Percentiles rank a stretch among this genome's conserved stretches.
Conservation (phyloP, 2,113 vertebrate species). For the Pyxicephalus adspersus region DNA sequence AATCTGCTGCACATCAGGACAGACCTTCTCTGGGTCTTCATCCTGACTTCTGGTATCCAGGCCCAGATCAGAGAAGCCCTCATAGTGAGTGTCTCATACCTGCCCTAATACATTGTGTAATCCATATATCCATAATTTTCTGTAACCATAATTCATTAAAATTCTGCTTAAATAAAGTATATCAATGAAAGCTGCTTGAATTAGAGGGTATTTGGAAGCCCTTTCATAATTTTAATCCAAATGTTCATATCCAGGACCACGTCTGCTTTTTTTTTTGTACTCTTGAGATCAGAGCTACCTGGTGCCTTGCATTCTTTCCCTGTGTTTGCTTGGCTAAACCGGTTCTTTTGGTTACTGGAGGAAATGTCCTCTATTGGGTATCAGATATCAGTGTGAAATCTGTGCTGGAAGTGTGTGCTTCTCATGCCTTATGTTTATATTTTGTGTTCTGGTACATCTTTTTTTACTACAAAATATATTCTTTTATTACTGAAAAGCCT, state of each 20-base stretch:
- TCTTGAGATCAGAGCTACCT: neutral
- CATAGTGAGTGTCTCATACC: conserved; percentile 9
- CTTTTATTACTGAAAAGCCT: no score
- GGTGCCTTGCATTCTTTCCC: neutral
- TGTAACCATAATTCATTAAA: no score
- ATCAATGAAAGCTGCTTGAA: no score
- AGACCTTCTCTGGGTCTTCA: neutral
- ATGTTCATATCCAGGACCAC: neutral
- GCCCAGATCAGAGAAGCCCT: neutral
- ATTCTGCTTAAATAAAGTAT: neutral
- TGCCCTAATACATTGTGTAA: no score
- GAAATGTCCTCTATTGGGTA: conserved; percentile 4
- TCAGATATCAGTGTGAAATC: conserved; percentile 39
- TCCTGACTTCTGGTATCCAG: conserved; percentile 37
- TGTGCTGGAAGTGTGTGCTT: conserved; percentile 14
- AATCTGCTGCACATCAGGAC: neutral
- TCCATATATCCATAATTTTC: neutral
- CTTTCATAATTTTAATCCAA: neutral
- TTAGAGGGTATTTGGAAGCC: neutral
- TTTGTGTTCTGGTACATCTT: neutral
- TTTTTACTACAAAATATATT: no score
- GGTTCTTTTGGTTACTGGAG: conserved; percentile 51
- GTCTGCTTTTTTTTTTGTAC: neutral
- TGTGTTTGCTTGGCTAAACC: conserved; percentile 38
- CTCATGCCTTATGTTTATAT: neutral